A percentile compares a stretch with the other conserved stretches of the same genome.
phyloP scores from a whole-genome alignment of 2,113 vertebrate species.

The Zosterops borbonicus region DNA sequence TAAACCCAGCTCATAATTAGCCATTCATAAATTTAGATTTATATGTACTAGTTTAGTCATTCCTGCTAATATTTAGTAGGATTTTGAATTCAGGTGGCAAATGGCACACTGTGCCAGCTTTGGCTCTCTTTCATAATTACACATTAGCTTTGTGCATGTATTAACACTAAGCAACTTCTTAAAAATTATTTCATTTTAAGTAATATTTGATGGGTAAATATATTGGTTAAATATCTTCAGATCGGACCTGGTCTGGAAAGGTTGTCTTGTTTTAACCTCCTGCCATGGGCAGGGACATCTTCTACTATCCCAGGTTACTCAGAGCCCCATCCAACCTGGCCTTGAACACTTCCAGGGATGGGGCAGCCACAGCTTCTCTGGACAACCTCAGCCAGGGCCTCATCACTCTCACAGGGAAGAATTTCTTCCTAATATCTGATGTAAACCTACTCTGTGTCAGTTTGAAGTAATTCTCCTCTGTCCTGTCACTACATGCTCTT shows the following conservation, averaged over 20 bases:
- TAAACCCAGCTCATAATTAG: background rate
- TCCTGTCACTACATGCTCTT: background rate
- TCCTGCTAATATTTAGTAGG: background rate
- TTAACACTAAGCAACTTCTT: background rate
- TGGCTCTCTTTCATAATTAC: background rate
- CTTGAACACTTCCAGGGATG: background rate
- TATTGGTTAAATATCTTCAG: background rate
- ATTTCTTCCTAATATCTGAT: background rate
- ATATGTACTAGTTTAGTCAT: slow-evolving; percentile 12
- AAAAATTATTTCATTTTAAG: background rate
- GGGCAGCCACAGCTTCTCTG: accelerated
- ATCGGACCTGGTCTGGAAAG: background rate
- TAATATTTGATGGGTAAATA: background rate
- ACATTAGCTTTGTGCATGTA: background rate
- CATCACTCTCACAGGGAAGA: accelerated
- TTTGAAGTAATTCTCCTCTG: background rate
- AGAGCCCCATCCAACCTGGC: accelerated
- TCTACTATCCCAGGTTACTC: accelerated
- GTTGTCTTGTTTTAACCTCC: accelerated
- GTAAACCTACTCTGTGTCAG: background rate
- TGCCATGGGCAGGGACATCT: accelerated
- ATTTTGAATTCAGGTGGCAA: slow-evolving; percentile 32
- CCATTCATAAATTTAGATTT: slow-evolving; percentile 6
- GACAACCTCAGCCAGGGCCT: accelerated
- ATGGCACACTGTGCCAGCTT: background rate